Evolutionary conservation across 2,113 vertebrate species (phyloP).

Genomic region (Tamias sibiricus): DNA sequence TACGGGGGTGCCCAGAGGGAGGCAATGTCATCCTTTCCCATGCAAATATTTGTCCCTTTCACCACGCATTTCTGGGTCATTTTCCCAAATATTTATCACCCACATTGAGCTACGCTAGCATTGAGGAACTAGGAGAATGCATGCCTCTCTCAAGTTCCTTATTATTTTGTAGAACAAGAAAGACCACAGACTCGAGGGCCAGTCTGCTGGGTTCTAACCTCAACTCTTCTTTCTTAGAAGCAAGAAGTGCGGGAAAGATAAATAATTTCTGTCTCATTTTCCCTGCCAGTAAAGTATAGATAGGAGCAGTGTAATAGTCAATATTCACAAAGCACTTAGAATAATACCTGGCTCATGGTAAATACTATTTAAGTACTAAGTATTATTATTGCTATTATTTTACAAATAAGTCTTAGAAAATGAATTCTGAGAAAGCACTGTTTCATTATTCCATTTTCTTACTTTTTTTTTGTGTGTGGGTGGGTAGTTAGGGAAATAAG

Average conservation of each 20-base stretch:
- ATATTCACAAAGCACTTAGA: background rate
- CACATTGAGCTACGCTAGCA: background rate
- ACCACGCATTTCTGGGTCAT: background rate
- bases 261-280: constrained; percentile 8
- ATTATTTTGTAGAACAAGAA: background rate
- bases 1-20: background rate
- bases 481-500: background rate
- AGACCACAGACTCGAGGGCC: background rate
- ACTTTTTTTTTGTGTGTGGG: background rate
- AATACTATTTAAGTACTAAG: background rate
- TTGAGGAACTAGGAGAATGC: background rate
- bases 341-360: background rate
- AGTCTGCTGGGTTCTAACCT: background rate
- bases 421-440: background rate
- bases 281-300: background rate
- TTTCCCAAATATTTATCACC: background rate
- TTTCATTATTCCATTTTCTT: background rate
- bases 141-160: background rate
- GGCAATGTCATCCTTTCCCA: background rate
- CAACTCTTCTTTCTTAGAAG: background rate
- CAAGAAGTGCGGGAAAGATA: background rate
- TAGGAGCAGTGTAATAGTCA: background rate
- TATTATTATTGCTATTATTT: background rate
- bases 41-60: background rate
- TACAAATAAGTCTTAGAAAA: constrained; percentile 2